phyloP scores from a whole-genome alignment of 2,797 vertebrate species.

The Enteromius viviparus region DNA sequence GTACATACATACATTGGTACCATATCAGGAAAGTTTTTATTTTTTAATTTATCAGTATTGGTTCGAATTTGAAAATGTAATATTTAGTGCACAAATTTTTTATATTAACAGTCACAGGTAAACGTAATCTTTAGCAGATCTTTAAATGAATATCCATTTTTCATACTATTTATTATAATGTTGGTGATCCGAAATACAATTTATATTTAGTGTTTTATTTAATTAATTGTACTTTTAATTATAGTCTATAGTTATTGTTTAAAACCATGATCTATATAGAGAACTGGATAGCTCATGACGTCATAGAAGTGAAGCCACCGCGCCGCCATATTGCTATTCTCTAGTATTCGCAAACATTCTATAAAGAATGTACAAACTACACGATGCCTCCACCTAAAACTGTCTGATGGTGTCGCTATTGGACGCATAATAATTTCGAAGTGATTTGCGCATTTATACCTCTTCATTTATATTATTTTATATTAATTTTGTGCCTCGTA shows the following conservation, averaged over 20 bases:
- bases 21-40: not conserved
- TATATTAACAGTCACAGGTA: not conserved
- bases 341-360: too few species aligned
- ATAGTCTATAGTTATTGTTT: not conserved
- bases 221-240: not conserved
- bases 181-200: not conserved
- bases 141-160: not conserved
- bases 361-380: too few species aligned
- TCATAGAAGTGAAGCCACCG: too few species aligned
- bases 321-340: too few species aligned
- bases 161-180: not conserved
- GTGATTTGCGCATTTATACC: too few species aligned
- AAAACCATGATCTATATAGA: too few species aligned
- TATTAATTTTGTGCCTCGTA: too few species aligned
- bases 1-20: not conserved
- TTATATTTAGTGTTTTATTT: not conserved
- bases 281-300: too few species aligned
- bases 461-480: too few species aligned
- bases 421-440: too few species aligned
- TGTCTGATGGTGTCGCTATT: too few species aligned
- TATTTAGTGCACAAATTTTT: not conserved
- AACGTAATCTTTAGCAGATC: not conserved
- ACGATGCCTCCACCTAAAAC: too few species aligned
- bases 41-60: not conserved
- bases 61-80: not conserved